These are phyloP conservation scores for Orycteropus afer DNA, from an alignment of 2,113 vertebrate species.

Conservation along the genomic window DNA sequence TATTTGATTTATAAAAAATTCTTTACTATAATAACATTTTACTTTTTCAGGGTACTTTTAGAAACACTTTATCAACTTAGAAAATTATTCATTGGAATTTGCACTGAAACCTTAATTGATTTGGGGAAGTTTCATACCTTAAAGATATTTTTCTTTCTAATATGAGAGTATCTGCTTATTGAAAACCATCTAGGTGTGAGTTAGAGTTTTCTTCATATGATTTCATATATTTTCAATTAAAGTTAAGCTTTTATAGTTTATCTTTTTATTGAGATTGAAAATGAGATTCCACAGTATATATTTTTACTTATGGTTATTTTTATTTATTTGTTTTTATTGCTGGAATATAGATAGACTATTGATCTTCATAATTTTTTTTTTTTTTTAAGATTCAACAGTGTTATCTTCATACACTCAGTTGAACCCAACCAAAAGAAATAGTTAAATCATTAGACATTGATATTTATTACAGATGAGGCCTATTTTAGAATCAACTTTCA, in stretches of 20 bases:
- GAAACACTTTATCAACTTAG: not conserved
- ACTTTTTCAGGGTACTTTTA: not conserved
- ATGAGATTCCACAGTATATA: not conserved
- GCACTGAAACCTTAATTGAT: not conserved
- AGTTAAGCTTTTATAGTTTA: not conserved
- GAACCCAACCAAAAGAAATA: not conserved
- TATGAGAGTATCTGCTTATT: not conserved
- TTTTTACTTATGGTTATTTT: not conserved
- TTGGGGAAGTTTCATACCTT: not conserved
- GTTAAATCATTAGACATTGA: not conserved
- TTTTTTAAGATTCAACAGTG: not conserved
- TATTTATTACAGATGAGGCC: not conserved
- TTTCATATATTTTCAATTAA: not conserved
- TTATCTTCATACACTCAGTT: not conserved
- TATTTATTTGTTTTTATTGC: not conserved
- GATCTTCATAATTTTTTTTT: not conserved
- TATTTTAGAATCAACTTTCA: constrained; percentile 38
- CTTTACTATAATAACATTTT: not conserved
- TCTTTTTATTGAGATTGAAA: not conserved
- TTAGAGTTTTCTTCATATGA: not conserved
- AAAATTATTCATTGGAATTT: not conserved
- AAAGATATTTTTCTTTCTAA: not conserved
- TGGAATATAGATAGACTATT: not conserved
- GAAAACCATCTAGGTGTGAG: not conserved
- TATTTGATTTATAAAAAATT: not conserved